Base-by-base conservation (phyloP, 2,888 invertebrate genomes). In the Dicyrtoma fusca region DNA sequence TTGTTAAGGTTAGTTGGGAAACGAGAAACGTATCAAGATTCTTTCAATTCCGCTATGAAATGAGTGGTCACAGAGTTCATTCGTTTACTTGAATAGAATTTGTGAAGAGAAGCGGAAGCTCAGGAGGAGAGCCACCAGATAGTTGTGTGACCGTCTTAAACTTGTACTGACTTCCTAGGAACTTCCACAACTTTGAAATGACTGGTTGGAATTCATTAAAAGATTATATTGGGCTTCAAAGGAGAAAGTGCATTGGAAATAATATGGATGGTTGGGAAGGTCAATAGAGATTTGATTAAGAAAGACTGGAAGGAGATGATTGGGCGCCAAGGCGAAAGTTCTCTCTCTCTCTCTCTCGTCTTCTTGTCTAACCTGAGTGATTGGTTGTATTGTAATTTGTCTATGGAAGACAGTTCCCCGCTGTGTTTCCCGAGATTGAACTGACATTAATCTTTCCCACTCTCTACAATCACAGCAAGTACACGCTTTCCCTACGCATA, bases 371-470 rank as follows among this genome's bases (percentile, higher is more conserved):
- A 55, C 53, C 64, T 71, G 62, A 71, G 71, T 71, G 71, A 71
- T 71, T 71, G 64, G 63, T 63, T 71, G 71, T 63, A 71, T 71
- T 71, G 71, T 71, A 71, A 71, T 71, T 71, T 71, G 71, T 71
- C 49, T 21, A 42, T 51, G 63, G 51, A 53, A 64, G 55, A 64
- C 53, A 64, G 62, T 55, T 55, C 47, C 71, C 63, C 45, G 57
- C 23, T 51, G 63, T 23, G 44, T 51, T 64, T 64, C 34, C 64
- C 26, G 34, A 70, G 70, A 70, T 70, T 70, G 70, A 70, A 55
- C 71, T 25, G 63, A 55, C 63, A 61, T 61, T 69, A 69, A 69
- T 69, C 69, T 59, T 62, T 63, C 53, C 26, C 42, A 42, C 5
- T 45, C 47, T 25, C 34, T 17, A 13, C 26, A 13, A 6, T 34